These are phyloP conservation scores for Leptodirus hochenwartii DNA, from an alignment of 2,888 invertebrate genomes.

Conservation along the genomic window DNA sequence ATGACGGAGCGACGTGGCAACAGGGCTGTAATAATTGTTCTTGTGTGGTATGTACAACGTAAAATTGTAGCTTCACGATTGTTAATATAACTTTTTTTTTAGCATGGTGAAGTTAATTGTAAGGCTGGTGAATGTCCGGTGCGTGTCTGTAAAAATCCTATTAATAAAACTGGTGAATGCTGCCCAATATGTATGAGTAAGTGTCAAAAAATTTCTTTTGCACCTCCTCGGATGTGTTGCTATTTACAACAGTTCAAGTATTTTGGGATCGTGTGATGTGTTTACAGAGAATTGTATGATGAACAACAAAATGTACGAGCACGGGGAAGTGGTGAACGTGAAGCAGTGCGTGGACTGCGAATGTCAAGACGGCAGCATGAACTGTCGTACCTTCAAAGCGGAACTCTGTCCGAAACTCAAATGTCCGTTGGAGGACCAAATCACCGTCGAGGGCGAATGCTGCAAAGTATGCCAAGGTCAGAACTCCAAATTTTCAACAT, in stretches of 20 bases:
- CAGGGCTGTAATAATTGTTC: constrained; percentile 73
- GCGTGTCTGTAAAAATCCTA: constrained; percentile 64
- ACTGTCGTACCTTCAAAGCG: constrained; percentile 54
- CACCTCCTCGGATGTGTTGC: too few species aligned
- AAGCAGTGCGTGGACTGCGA: constrained; percentile 67
- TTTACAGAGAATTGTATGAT: constrained; percentile 23
- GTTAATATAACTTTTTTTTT: constrained; percentile 18
- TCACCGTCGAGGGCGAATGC: constrained; percentile 70
- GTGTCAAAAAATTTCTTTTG: constrained; percentile 25
- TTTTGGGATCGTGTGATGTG: too few species aligned
- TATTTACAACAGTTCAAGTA: too few species aligned
- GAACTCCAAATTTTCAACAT: constrained; percentile 1
- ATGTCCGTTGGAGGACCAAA: constrained; percentile 59
- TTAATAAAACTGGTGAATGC: constrained; percentile 59
- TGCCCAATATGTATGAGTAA: constrained; percentile 76
- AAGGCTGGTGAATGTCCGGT: constrained; percentile 63
- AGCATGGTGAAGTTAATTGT: constrained; percentile 77
- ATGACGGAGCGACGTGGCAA: constrained; percentile 74
- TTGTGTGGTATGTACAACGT: constrained; percentile 49
- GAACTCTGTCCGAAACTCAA: constrained; percentile 59
- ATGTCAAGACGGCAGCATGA: constrained; percentile 68
- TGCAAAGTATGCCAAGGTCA: constrained; percentile 80
- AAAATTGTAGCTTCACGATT: background rate
- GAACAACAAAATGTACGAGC: constrained; percentile 40
- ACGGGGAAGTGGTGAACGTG: constrained; percentile 56